phyloP scores from a whole-genome alignment of 2,113 vertebrate species.

The Ardeotis arabs region DNA sequence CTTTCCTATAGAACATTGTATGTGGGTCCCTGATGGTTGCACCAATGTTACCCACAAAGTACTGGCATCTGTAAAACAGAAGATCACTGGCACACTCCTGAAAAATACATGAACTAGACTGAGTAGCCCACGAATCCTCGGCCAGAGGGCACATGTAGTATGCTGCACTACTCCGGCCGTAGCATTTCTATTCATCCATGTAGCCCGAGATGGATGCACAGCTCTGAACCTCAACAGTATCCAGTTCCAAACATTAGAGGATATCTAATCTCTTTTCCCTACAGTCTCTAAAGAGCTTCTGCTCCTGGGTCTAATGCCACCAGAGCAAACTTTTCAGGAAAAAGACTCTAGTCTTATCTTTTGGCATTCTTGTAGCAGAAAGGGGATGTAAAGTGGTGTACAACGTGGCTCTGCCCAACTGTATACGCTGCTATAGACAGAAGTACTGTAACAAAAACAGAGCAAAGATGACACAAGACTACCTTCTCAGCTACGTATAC shows the following conservation, averaged over 20 bases:
- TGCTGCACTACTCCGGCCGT: neutral
- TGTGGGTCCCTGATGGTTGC: neutral
- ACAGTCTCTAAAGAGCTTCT: neutral
- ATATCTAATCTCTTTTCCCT: neutral
- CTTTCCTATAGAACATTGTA: neutral
- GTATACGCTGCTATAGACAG: neutral
- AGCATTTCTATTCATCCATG: neutral
- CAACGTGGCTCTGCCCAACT: neutral
- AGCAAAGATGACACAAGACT: neutral
- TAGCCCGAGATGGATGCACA: fast-evolving
- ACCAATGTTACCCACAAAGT: neutral
- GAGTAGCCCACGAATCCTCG: neutral
- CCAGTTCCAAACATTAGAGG: neutral
- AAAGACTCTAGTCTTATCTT: neutral
- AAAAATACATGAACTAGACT: neutral
- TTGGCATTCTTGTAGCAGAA: neutral
- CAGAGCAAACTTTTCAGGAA: neutral
- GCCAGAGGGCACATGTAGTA: neutral
- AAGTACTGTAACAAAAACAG: neutral
- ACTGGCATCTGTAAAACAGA: neutral
- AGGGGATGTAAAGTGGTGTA: neutral
- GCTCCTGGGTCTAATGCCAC: neutral
- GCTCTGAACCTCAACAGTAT: neutral
- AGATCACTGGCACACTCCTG: neutral
- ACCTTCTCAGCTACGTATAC: neutral